Evolutionary conservation across 92 coral and sea anemone species (phyloP).

Genomic region (Plumapathes pennacea): DNA sequence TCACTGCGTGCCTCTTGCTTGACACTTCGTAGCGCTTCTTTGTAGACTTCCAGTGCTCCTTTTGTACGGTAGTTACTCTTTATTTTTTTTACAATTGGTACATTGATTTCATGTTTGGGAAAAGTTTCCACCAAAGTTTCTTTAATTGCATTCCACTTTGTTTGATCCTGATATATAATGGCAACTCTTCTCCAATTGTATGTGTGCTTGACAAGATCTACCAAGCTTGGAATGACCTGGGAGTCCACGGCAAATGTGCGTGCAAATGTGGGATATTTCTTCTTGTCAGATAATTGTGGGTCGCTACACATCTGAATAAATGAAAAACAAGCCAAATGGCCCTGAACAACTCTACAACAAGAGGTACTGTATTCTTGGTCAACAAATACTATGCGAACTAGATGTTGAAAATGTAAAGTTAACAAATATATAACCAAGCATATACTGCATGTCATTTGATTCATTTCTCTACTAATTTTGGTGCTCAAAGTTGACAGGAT

Average conservation of each 20-base stretch:
- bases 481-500: too few species aligned
- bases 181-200: conserved; percentile 80
- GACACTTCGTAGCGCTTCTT: conserved; percentile 16
- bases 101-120: background rate
- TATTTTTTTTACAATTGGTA: too few species aligned
- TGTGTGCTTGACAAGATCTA: conserved; percentile 55
- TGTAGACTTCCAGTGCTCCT: background rate
- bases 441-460: too few species aligned
- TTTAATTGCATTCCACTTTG: conserved; percentile 73
- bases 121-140: conserved; percentile 33
- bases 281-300: conserved; percentile 71
- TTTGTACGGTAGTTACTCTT: background rate
- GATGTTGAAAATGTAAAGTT: too few species aligned
- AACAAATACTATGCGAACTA: too few species aligned
- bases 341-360: too few species aligned
- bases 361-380: too few species aligned
- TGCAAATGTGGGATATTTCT: conserved; percentile 69
- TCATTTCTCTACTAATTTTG: too few species aligned
- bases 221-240: conserved; percentile 63
- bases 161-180: conserved; percentile 61
- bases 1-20: conserved; percentile 54
- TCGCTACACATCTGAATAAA: conserved; percentile 78
- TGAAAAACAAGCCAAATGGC: conserved; percentile 1
- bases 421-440: too few species aligned
- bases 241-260: conserved; percentile 84